Base-by-base conservation (phyloP, 2,797 vertebrate species). In the Coregonus sp. region DNA sequence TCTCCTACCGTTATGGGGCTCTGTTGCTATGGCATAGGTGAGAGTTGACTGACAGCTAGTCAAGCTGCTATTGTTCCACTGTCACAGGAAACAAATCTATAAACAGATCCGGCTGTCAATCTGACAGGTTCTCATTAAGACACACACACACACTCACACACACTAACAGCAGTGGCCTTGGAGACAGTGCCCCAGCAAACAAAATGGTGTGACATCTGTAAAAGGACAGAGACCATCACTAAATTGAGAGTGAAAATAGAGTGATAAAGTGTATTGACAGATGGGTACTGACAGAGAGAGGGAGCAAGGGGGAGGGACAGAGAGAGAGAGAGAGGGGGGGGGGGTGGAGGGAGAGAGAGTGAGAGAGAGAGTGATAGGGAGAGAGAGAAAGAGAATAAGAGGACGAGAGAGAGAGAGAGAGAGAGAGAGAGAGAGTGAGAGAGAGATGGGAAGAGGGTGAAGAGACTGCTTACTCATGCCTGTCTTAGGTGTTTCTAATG, bases 381-480 rank as follows among this genome's bases (percentile, higher is more conserved):
- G 29, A 54, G 40, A 81, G 54, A 76, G 74, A 82, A 75, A 78
- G 78, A 73, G 56, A 74, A 82, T 80, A 56, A 80, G 77, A 80
- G 76, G 78, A 81, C 73, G 25, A 68, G 15, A 2, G 40, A 40
- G 6, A 40, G 37, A 47, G 31, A 33, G 40, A 11, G 40, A 61
- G 31, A 72, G 73, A 74, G 31, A 25, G 40, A 9, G 40, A 61
- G 40, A 72, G 75, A 75, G 25, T 25, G 25, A 25, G 40, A 9
- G 40, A 61, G 40, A 72, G 75, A 75, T 75, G 68, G 35, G 63
- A 4, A 71, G 40, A 75, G 35, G 12, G 81, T 78, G 83, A 79
- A 82, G 82, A 75, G 80, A 77, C 69, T 20, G 79, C 91, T 90
- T 92, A 90, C 82, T 92, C 89, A 90, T 81, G 77, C 85, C 79